Evolutionary conservation across 2,113 vertebrate species (phyloP), one percentile per base, ranked within the genome.

Genomic region (Scalopus aquaticus): DNA sequence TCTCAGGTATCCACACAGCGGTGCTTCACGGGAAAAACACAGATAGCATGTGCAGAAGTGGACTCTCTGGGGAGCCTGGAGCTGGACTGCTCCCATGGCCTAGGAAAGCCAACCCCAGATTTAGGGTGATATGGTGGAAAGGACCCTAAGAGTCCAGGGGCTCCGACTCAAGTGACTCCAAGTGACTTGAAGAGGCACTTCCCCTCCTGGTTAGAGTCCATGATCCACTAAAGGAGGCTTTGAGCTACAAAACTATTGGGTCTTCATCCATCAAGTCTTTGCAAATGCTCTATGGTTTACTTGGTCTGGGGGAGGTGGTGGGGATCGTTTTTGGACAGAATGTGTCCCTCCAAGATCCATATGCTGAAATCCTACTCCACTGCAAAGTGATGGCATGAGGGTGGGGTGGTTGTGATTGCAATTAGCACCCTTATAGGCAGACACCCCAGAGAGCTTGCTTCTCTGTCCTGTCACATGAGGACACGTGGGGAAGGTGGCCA

Each of bases 1-100:
- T 44, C 58, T 44, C 1, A 0, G 11, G 30, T 2, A 2, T 37
- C 77, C 30, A 3, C 1, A 5, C 12, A 10, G 6, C 80, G 39
- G 16, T 9, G 4, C 8, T 39, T 74, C 32, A 3, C 5, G 19
- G 32, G 46, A n/a, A 65, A 7, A 58, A 4, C 54, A 65, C 7
- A 12, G 42, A 37, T 32, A 4, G 1, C 28, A 8, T 9, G 2
- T 30, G 42, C 35, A n/a, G 3, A 6, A 37, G 13, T 22, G 32
- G 51, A 4, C 51, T 17, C 24, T 64, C 19, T 0, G 0, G 19
- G 35, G 3, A 15, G 15, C 35, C 72, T 35, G 54, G 28, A 28
- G 19, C 72, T 30, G 7, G 9, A 37, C 30, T 73, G 46, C 35
- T 28, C 28, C 62, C 44, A 16, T 0, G 1, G 24, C 76, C 56